Percentiles rank a stretch among this genome's conserved stretches.
Evolutionary conservation across 2,113 vertebrate genomes (phyloP).

Genomic region (Coryphaenoides rupestris): DNA sequence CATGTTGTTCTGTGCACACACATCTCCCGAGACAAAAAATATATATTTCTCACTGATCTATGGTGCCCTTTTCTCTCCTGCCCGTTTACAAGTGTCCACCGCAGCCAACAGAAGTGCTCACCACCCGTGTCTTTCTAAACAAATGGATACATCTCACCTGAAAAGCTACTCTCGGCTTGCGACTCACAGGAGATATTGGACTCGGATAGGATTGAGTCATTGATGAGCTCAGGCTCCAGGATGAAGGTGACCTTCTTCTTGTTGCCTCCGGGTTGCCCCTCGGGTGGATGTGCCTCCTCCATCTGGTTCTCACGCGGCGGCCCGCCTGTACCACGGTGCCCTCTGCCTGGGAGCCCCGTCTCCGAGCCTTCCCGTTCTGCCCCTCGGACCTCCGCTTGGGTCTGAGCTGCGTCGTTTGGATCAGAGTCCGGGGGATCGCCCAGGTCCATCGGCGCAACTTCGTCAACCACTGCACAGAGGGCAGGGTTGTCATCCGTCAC

Average conservation of each 20-base stretch:
- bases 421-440: background rate
- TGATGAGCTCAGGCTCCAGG: conserved; percentile 54
- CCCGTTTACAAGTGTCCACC: too few species aligned
- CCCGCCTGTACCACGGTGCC: background rate
- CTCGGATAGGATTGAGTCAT: conserved; percentile 24
- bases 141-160: conserved; percentile 46
- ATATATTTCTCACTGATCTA: too few species aligned
- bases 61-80: background rate
- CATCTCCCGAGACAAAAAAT: too few species aligned
- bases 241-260: conserved; percentile 57
- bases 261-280: conserved; percentile 9
- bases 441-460: background rate
- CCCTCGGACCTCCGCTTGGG: background rate
- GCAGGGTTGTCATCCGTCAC: too few species aligned
- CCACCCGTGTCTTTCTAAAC: too few species aligned
- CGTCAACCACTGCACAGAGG: background rate
- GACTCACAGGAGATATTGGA: conserved; percentile 24
- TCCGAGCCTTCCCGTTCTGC: background rate
- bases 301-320: background rate
- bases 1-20: too few species aligned
- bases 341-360: background rate
- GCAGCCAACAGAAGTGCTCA: too few species aligned
- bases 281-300: background rate
- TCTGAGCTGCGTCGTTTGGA: background rate
- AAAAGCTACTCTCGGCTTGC: conserved; percentile 23